Conservation (phyloP, 1,140 invertebrate genomes). For the Brachionus plicatilis region DNA sequence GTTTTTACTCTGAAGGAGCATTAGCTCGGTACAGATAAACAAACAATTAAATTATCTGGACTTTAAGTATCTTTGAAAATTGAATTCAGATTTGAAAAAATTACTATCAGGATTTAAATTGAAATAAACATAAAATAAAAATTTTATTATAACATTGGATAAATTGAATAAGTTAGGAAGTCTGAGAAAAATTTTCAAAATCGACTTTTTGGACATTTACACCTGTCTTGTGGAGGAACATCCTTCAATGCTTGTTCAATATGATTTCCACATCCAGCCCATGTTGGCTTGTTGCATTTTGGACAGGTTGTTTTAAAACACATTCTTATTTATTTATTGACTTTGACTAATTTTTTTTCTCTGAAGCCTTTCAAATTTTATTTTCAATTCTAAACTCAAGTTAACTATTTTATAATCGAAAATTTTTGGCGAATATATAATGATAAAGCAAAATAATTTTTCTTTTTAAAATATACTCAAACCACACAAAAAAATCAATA, state of each 20-base stretch:
- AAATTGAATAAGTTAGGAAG: not conserved
- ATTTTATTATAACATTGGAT: not conserved
- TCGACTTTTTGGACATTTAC: constrained; percentile 18
- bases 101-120: not conserved
- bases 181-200: not conserved
- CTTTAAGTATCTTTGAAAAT: too few species aligned
- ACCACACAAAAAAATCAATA: not conserved
- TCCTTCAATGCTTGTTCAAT: constrained; percentile 33
- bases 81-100: too few species aligned
- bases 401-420: not conserved
- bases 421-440: not conserved
- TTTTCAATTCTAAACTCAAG: not conserved
- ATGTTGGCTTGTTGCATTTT: constrained; percentile 36
- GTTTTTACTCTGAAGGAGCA: too few species aligned
- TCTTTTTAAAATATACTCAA: not conserved
- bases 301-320: constrained; percentile 19
- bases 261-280: constrained; percentile 32
- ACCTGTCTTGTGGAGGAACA: constrained; percentile 3
- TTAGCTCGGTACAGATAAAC: too few species aligned
- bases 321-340: not conserved
- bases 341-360: not conserved
- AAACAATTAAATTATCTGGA: too few species aligned
- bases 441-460: not conserved
- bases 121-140: not conserved
- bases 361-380: not conserved